Evolutionary conservation across 2,113 vertebrate species (phyloP).

Genomic region (Sialia sialis): DNA sequence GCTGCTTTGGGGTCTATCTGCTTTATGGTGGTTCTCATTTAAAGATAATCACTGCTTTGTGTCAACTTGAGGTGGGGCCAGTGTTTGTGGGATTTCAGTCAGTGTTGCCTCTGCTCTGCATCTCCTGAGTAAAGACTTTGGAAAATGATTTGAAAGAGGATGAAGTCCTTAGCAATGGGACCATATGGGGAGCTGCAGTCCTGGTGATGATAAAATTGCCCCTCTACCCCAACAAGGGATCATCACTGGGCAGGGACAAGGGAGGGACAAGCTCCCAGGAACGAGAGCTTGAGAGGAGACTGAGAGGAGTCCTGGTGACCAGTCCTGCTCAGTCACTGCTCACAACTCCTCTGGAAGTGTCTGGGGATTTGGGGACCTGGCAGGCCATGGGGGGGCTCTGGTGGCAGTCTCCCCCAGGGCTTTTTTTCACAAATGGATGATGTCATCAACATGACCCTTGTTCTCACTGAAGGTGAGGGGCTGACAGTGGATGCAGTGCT

Average conservation of each 20-base stretch:
- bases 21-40: not conserved
- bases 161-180: not conserved
- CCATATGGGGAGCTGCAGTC: not conserved
- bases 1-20: not conserved
- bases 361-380: not conserved
- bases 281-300: not conserved
- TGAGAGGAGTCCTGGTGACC: rapidly evolving
- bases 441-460: rapidly evolving
- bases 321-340: rapidly evolving
- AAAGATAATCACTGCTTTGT: not conserved
- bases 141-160: not conserved
- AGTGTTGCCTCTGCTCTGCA: not conserved
- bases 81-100: not conserved
- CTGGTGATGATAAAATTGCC: not conserved
- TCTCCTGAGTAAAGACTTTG: not conserved
- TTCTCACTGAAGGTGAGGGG: not conserved
- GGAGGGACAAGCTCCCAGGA: not conserved
- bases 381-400: too few species aligned
- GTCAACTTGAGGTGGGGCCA: not conserved
- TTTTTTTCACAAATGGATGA: not conserved
- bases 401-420: not conserved
- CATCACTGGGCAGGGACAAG: not conserved
- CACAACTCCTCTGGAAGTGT: rapidly evolving
- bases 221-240: not conserved
- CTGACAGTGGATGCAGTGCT: not conserved